Evolutionary conservation across 1,140 invertebrate genomes (phyloP), one percentile per base, ranked within the genome.

Genomic region (Trypoxylus dichotomus): DNA sequence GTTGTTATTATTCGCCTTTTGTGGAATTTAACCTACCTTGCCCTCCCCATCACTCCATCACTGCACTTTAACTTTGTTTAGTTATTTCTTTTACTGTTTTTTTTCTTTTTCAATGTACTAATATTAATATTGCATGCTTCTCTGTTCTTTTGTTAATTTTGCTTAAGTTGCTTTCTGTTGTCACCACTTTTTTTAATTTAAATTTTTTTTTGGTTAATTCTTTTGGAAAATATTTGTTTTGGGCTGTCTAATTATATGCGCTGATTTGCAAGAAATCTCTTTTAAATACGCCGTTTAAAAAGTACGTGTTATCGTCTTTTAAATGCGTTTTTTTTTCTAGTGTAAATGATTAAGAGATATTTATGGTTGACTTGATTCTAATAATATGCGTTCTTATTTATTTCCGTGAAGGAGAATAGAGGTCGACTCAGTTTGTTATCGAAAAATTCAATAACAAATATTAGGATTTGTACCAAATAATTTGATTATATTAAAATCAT

Each of bases 111-210:
- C 43, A 43, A 75, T 77, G 79, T 74, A 79, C 80, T 80, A 21
- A 78, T 80, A 60, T 74, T 79, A 32, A 76, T 79, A 8, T 76
- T 81, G 81, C 81, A 82, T 82, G 81, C 80, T 73, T 71, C 71
- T 27, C 27, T 68, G 21, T 68, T 58, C 5, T 7, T 1, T 37
- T 58, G 7, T 58, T 68, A 68, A 77, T 58, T 77, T 79, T 76
- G 72, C 80, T 79, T 73, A 76, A 76, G 78, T 75, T 78, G 63
- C 75, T 79, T 79, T 79, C 77, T 29, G 68, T 79, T 82, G 74
- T 80, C 76, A 77, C 41, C 60, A 76, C 24, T 74, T 74, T 41
- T 42, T 75, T 25, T 75, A 1, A 25, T 75, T 75, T 37, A 19
- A 2, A 24, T 54, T 54, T 75, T 75, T 19, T 32, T 32, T 2